Evolutionary conservation across 2,113 vertebrate genomes (phyloP).

Genomic region (Ophthalmotilapia sp.): DNA sequence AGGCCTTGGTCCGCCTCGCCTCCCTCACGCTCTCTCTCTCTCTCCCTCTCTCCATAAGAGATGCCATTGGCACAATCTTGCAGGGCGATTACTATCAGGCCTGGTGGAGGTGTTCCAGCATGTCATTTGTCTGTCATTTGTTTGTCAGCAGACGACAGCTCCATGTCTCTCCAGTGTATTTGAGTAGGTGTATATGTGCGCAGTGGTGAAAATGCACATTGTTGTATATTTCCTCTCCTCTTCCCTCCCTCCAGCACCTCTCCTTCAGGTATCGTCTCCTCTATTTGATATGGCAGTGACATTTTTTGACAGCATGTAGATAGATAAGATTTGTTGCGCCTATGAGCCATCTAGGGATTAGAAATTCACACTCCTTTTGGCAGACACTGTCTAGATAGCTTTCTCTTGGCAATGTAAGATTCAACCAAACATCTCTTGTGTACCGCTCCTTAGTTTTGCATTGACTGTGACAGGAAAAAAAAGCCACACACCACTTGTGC

Average conservation of each 20-base stretch:
- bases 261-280: slow-evolving; percentile 65
- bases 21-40: background rate
- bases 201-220: slow-evolving; percentile 40
- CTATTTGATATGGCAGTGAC: slow-evolving; percentile 71
- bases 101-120: slow-evolving; percentile 71
- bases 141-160: slow-evolving; percentile 72
- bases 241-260: slow-evolving; percentile 54
- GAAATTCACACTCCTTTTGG: slow-evolving; percentile 65
- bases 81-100: slow-evolving; percentile 74
- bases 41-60: slow-evolving; percentile 35
- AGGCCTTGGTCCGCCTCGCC: slow-evolving; percentile 26
- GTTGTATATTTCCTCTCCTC: slow-evolving; percentile 40
- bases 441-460: slow-evolving; percentile 56
- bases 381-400: slow-evolving; percentile 67
- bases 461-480: slow-evolving; percentile 51
- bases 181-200: slow-evolving; percentile 22
- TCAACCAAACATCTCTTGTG: slow-evolving; percentile 60
- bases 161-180: slow-evolving; percentile 54
- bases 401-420: slow-evolving; percentile 63
- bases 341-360: slow-evolving; percentile 71
- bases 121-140: slow-evolving; percentile 80
- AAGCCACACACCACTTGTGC: slow-evolving; percentile 32
- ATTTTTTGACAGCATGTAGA: slow-evolving; percentile 77
- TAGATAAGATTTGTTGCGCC: slow-evolving; percentile 66
- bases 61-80: slow-evolving; percentile 72